Conservation (phyloP, 2,113 vertebrate species). For the Toxostoma redivivum region DNA sequence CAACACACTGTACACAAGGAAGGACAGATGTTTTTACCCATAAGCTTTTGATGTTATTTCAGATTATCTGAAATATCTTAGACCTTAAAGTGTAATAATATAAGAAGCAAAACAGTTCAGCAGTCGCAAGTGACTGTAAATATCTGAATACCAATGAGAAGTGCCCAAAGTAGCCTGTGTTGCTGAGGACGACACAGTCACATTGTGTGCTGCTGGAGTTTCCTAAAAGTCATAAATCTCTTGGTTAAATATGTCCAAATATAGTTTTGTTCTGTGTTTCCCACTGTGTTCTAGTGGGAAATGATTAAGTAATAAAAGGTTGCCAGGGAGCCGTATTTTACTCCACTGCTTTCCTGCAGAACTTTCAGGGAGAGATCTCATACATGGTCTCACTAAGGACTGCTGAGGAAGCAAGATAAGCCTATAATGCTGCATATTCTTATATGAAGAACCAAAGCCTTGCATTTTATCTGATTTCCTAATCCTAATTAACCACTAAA, state of each 20-base stretch:
- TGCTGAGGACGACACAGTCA: neutral
- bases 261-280: neutral
- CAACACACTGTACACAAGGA: neutral
- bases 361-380: neutral
- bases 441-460: neutral
- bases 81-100: neutral
- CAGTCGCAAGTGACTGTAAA: neutral
- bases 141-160: neutral
- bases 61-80: neutral
- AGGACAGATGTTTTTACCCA: neutral
- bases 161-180: neutral
- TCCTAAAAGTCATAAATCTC: neutral
- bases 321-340: neutral
- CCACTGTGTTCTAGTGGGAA: neutral
- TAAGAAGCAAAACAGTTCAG: neutral
- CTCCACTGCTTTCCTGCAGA: neutral
- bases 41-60: neutral
- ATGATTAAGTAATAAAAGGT: neutral
- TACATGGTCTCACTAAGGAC: neutral
- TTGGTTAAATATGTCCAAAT: neutral
- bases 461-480: neutral
- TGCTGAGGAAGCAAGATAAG: neutral
- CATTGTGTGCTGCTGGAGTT: neutral
- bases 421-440: neutral
- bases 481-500: neutral